Conservation (phyloP, 2,797 vertebrate genomes). For the Liasis olivaceus region DNA sequence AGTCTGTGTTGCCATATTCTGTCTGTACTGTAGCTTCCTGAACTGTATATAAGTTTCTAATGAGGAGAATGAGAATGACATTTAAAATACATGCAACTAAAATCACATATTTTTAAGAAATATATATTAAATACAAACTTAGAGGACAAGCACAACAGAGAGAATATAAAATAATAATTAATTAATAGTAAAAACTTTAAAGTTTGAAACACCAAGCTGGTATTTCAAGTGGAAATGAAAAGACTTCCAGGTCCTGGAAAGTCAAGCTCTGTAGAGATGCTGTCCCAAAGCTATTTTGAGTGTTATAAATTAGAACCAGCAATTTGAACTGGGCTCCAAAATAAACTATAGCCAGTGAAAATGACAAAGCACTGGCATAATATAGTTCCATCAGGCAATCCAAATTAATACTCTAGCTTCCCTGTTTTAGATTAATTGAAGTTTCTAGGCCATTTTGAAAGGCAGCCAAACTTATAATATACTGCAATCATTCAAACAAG, state of each 20-base stretch:
- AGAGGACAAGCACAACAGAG: neutral
- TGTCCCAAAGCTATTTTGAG: neutral
- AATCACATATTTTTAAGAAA: neutral
- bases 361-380: neutral
- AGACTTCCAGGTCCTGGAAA: neutral
- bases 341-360: neutral
- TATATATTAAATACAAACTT: neutral
- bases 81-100: neutral
- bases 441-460: neutral
- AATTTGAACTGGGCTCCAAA: neutral
- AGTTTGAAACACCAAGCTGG: neutral
- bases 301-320: neutral
- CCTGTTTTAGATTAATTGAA: neutral
- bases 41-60: neutral
- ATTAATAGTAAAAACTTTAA: neutral
- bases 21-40: neutral
- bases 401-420: neutral
- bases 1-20: neutral
- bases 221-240: neutral
- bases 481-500: neutral
- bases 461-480: neutral
- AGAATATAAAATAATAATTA: neutral
- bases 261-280: neutral
- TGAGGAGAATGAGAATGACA: neutral
- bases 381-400: neutral